Conservation (phyloP, 64 coral and sea anemone species). For the Pocillopora damicornis region DNA sequence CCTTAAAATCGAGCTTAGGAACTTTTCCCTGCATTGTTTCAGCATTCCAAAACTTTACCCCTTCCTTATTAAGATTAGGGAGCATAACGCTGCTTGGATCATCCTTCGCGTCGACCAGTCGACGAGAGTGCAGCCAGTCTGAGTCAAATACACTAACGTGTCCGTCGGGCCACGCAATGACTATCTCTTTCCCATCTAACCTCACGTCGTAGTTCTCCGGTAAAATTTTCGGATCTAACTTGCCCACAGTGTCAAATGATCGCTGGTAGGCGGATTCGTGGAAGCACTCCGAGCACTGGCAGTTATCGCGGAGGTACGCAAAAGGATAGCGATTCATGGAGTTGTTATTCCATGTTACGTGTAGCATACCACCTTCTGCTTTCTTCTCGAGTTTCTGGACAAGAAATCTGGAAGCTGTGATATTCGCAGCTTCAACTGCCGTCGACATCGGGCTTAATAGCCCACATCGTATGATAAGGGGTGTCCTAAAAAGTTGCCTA, state of each 20-base stretch:
- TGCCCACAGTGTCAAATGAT: conserved; percentile 45
- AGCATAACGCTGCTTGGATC: neutral
- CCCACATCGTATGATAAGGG: neutral
- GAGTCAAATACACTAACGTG: conserved; percentile 41
- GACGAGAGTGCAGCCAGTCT: conserved; percentile 45
- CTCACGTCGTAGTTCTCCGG: conserved; percentile 7
- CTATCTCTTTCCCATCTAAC: conserved; percentile 1
- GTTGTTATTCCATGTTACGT: conserved; percentile 46
- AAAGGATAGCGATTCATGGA: conserved; percentile 52
- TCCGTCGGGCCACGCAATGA: conserved; percentile 49
- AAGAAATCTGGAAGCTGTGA: neutral
- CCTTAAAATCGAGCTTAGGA: conserved; percentile 28
- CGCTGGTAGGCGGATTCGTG: conserved; percentile 42
- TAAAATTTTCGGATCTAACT: conserved; percentile 7
- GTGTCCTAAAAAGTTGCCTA: neutral
- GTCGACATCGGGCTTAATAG: neutral
- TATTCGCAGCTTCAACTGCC: too few relatives aligned
- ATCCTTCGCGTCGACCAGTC: conserved; percentile 5
- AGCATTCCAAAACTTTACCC: conserved; percentile 8
- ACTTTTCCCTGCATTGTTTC: conserved; percentile 13
- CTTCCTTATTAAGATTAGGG: neutral
- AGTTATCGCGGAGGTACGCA: conserved; percentile 73
- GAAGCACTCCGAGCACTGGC: conserved; percentile 64
- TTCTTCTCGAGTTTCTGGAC: conserved; percentile 27
- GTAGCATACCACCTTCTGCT: conserved; percentile 21